Evolutionary conservation across 1,140 invertebrate species (phyloP).

Genomic region (Diachasma alloeum): DNA sequence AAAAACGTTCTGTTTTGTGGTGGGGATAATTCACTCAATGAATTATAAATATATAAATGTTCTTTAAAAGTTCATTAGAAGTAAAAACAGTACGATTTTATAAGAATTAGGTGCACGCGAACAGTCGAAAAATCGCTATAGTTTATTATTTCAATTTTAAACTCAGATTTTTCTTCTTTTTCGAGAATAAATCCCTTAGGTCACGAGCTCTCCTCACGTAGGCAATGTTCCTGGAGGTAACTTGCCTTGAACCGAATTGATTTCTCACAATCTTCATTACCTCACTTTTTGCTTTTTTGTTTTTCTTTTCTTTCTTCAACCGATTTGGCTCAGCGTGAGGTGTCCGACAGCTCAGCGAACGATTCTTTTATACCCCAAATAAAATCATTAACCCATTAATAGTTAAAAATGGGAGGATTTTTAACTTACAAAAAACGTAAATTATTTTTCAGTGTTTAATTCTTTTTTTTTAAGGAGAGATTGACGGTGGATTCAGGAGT

Average conservation of each 20-base stretch:
- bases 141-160: slow-evolving; percentile 49
- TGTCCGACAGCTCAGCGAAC: too few relatives aligned
- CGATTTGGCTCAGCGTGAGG: neutral
- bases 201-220: slow-evolving; percentile 42
- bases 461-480: neutral
- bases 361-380: too few relatives aligned
- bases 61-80: slow-evolving; percentile 24
- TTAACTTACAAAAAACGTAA: neutral
- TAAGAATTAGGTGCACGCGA: slow-evolving; percentile 46
- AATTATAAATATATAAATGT: slow-evolving; percentile 32
- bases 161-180: slow-evolving; percentile 47
- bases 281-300: slow-evolving; percentile 52
- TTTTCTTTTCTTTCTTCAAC: neutral
- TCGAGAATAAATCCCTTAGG: slow-evolving; percentile 46
- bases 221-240: neutral
- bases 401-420: neutral
- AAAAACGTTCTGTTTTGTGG: neutral
- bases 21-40: too few relatives aligned
- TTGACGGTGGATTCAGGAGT: too few relatives aligned
- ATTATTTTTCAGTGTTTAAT: neutral
- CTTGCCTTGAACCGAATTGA: slow-evolving; percentile 10
- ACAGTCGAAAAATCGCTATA: slow-evolving; percentile 42
- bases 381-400: too few relatives aligned
- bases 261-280: slow-evolving; percentile 38
- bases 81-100: slow-evolving; percentile 6